Evolutionary conservation across 2,113 vertebrate genomes (phyloP).

Genomic region (Oncorhynchus kisutch): DNA sequence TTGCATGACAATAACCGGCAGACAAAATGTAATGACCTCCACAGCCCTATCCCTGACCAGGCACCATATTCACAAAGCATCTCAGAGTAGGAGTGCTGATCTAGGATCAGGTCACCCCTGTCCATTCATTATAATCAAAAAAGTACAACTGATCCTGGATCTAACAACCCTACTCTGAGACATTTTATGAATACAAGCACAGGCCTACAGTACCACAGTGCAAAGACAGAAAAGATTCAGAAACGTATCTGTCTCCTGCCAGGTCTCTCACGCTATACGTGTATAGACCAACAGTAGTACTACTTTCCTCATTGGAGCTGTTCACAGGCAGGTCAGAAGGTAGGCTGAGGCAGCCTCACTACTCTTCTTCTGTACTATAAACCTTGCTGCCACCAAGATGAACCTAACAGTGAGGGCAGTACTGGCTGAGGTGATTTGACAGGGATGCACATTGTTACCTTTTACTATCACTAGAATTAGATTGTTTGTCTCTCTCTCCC

Average conservation of each 20-base stretch:
- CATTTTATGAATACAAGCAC: no score
- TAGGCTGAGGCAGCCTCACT: background rate
- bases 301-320: background rate
- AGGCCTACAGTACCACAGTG: no score
- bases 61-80: no score
- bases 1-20: no score
- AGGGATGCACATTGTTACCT: background rate
- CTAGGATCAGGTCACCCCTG: no score
- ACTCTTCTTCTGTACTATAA: background rate
- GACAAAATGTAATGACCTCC: no score
- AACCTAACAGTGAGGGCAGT: background rate
- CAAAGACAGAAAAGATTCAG: background rate
- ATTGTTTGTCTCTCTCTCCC: background rate
- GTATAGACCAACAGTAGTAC: background rate
- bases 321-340: conserved; percentile 4
- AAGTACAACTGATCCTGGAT: no score
- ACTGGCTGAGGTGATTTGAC: background rate
- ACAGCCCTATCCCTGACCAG: no score
- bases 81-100: no score
- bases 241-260: background rate
- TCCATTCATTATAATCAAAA: no score
- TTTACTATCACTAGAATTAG: background rate
- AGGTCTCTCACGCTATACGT: background rate
- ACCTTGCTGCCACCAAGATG: background rate
- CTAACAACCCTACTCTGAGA: no score